Base-by-base conservation (phyloP, 2,113 vertebrate genomes). In the Antigone vipio region DNA sequence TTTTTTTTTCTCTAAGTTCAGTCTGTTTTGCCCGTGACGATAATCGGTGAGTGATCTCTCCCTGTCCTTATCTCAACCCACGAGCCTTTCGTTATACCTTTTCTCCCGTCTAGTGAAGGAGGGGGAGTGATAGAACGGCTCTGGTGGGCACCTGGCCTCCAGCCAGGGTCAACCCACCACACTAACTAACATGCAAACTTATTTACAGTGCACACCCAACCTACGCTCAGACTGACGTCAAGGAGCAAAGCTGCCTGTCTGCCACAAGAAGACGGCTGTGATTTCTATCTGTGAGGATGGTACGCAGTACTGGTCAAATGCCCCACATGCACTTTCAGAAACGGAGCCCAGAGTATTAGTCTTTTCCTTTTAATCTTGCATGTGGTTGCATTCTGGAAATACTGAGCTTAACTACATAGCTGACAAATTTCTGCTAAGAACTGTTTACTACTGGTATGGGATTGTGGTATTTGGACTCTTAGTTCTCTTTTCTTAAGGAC, bases 381-480 rank as follows among this genome's bases (percentile, higher is more conserved):
- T 26, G 45, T 20, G 24, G 49, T 44, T 96, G 58, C 75, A 50
- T 60, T 90, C 68, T 78, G 88, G 68, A 90, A 72, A 81, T 73
- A 81, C 17, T 60, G 71, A 94, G 32, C 30, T 95, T 68, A 85
- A 53, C 85, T 82, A 74, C 45, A 83, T 4, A 72, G 88, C 83
- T 91, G 50, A 90, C 30, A 71, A 35, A 73, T 63, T 85, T 87
- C 88, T 88, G 15, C 45, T 73, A 42, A 69, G 53, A 89, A 45
- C 27, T 53, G 19, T 52, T 94, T 56, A 75, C 35, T 45, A 26
- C 38, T 47, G 56, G 12, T 78, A 63, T 11, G 45, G 22, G 53
- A 84, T 45, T 74, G 29, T 59, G 35, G 7, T 38, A 60, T 49
- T 77, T 83, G 59, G n/a, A 74, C 52, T 84, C 44, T 79, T 30